Evolutionary conservation across 2,113 vertebrate genomes (phyloP).

Genomic region (Clarias magur): DNA sequence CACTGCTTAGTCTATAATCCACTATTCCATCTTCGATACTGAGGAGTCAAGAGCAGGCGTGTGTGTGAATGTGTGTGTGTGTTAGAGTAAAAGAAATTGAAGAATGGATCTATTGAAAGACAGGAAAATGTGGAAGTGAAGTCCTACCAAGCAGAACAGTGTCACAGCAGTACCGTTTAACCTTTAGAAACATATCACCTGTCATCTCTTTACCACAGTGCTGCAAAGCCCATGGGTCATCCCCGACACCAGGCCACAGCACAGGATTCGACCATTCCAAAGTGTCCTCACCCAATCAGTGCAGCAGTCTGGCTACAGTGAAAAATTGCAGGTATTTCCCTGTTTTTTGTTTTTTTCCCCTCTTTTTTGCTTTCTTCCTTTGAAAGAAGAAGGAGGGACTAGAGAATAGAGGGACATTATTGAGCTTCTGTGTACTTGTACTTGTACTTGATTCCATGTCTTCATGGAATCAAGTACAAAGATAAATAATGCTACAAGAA

Average conservation of each 20-base stretch:
- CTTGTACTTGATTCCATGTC: no score
- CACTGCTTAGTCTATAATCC: slow-evolving; percentile 40
- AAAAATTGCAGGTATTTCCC: slow-evolving; percentile 72
- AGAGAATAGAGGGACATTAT: slow-evolving; percentile 55
- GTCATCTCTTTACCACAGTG: slow-evolving; percentile 58
- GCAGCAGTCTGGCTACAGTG: slow-evolving; percentile 66
- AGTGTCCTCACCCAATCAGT: slow-evolving; percentile 59
- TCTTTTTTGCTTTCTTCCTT: background rate
- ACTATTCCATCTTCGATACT: slow-evolving; percentile 35
- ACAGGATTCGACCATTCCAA: slow-evolving; percentile 56
- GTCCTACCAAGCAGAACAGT: slow-evolving; percentile 20
- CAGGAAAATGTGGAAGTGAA: slow-evolving; percentile 19
- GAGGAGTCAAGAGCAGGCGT: slow-evolving; percentile 19
- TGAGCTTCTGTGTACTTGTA: slow-evolving; percentile 43
- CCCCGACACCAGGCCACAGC: slow-evolving; percentile 54
- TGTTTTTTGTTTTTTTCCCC: slow-evolving; percentile 15
- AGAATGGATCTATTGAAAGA: slow-evolving; percentile 4
- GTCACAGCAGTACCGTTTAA: slow-evolving; percentile 22
- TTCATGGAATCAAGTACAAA: slow-evolving; percentile 20
- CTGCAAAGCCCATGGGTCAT: slow-evolving; percentile 63
- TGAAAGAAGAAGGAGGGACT: no score
- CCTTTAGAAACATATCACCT: slow-evolving; percentile 35
- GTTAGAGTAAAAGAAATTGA: background rate
- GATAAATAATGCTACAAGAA: slow-evolving; percentile 49
- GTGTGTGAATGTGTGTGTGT: slow-evolving; percentile 25